Evolutionary conservation across 2,888 invertebrate species (phyloP).

Genomic region (Xestia sexstrigata): DNA sequence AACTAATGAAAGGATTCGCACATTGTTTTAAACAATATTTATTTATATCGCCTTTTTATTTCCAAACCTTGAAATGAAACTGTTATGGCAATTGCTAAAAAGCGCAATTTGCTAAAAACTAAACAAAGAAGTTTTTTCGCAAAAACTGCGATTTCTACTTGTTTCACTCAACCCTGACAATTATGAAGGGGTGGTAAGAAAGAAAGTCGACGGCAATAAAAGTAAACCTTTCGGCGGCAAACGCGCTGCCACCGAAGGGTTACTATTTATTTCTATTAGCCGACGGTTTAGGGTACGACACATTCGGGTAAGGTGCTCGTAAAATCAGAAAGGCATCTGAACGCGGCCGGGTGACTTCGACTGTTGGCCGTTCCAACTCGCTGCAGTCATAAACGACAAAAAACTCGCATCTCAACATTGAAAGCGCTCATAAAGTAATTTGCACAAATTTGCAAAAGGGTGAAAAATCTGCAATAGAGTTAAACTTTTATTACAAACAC

Average conservation of each 20-base stretch:
- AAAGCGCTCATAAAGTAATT: slow-evolving; percentile 89
- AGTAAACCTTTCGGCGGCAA: slow-evolving; percentile 89
- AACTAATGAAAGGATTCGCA: slow-evolving; percentile 59
- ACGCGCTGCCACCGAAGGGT: slow-evolving; percentile 88
- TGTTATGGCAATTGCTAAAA: slow-evolving; percentile 69
- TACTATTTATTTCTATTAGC: slow-evolving; percentile 87
- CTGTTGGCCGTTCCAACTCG: slow-evolving; percentile 75
- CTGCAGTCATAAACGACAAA: slow-evolving; percentile 84
- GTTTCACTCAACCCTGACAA: slow-evolving; percentile 83
- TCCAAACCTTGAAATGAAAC: slow-evolving; percentile 59
- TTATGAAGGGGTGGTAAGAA: slow-evolving; percentile 87
- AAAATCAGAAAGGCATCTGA: slow-evolving; percentile 77
- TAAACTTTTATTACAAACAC: slow-evolving; percentile 82
- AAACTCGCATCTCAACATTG: slow-evolving; percentile 79
- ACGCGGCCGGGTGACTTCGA: slow-evolving; percentile 73
- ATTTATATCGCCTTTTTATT: slow-evolving; percentile 58
- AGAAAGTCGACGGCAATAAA: slow-evolving; percentile 88
- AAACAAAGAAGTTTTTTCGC: slow-evolving; percentile 78
- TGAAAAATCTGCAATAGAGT: slow-evolving; percentile 80
- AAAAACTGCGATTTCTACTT: slow-evolving; percentile 78
- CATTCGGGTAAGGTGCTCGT: slow-evolving; percentile 75
- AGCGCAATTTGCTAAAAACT: slow-evolving; percentile 71
- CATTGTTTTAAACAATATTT: slow-evolving; percentile 59
- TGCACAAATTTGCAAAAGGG: slow-evolving; percentile 90
- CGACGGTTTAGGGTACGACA: slow-evolving; percentile 81